Evolutionary conservation across 2,113 vertebrate genomes (phyloP).

Genomic region (Siniperca chuatsi): DNA sequence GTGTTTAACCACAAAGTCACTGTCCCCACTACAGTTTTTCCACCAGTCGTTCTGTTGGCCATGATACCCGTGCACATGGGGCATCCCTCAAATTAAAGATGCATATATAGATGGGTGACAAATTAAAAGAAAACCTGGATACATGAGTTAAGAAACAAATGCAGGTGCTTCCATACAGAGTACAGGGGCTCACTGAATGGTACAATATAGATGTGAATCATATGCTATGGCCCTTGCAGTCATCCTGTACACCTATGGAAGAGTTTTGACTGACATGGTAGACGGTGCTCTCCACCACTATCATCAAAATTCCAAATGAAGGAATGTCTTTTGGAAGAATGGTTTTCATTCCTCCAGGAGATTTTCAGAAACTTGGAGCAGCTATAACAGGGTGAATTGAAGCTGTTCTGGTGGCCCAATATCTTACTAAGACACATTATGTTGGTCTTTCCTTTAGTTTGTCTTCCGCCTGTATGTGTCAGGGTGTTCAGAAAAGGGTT

Average conservation of each 20-base stretch:
- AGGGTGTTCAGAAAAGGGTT: background rate
- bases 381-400: background rate
- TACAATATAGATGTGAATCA: background rate
- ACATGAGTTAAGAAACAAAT: background rate
- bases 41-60: background rate
- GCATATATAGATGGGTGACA: background rate
- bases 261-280: background rate
- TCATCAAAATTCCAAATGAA: constrained; percentile 5
- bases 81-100: background rate
- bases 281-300: background rate
- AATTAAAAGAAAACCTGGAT: background rate
- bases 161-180: background rate
- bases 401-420: background rate
- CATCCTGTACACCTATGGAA: background rate
- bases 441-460: constrained; percentile 3
- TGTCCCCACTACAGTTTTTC: constrained; percentile 18
- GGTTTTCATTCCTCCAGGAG: background rate
- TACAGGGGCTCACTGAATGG: background rate
- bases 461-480: background rate
- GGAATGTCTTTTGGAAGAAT: too few relatives aligned
- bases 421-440: background rate
- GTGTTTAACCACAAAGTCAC: constrained; percentile 29
- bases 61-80: background rate
- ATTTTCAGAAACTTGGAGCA: background rate
- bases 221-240: background rate